These are phyloP conservation scores for Tragelaphus strepsiceros DNA, from an alignment of 2,113 vertebrate genomes.

Conservation along the genomic window DNA sequence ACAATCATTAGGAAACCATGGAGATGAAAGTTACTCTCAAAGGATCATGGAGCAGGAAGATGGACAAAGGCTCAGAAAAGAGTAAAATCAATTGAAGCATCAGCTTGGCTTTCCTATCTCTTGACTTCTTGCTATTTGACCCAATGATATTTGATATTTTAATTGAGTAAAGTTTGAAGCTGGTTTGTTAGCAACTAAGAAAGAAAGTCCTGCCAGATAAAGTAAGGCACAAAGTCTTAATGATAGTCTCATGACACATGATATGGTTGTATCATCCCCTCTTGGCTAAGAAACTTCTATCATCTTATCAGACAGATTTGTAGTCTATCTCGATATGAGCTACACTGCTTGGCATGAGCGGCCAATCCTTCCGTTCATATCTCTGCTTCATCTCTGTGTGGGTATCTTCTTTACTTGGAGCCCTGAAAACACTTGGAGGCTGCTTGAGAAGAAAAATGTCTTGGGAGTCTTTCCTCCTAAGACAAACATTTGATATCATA, in stretches of 20 bases:
- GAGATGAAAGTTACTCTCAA: neutral
- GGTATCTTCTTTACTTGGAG: neutral
- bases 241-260: neutral
- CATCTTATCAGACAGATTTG: neutral
- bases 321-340: neutral
- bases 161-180: neutral
- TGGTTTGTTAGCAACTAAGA: neutral
- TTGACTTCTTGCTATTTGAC: neutral
- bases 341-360: accelerated
- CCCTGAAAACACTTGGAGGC: too few relatives aligned
- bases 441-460: neutral
- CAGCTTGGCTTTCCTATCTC: too few relatives aligned
- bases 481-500: too few relatives aligned
- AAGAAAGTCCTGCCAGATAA: neutral
- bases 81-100: accelerated
- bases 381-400: neutral
- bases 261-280: neutral
- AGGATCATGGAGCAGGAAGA: neutral
- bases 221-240: neutral
- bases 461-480: neutral
- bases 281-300: neutral
- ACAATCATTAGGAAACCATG: neutral
- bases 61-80: accelerated
- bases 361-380: accelerated
- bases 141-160: neutral